phyloP scores from a whole-genome alignment of 2,797 vertebrate species.

The Echeneis naucrates region DNA sequence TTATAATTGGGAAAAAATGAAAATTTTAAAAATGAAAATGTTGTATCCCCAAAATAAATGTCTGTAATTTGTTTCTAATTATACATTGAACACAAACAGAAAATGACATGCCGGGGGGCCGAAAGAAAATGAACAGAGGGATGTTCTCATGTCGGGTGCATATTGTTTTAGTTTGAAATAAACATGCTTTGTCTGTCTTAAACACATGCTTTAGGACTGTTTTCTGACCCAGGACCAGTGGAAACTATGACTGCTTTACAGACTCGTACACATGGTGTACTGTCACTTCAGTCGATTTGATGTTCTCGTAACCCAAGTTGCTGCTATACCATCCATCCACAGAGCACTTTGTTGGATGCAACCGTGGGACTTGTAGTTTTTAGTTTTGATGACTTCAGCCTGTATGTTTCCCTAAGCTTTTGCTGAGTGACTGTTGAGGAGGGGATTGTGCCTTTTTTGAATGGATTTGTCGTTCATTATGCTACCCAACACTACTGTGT shows the following conservation, averaged over 20 bases:
- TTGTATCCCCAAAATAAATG: conserved; percentile 96
- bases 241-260: conserved; percentile 68
- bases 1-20: conserved; percentile 70
- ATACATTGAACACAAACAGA: conserved; percentile 89
- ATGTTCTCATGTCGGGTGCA: conserved; percentile 93
- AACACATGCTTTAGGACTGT: conserved; percentile 98
- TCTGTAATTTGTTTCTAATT: conserved; percentile 96
- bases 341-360: conserved; percentile 76
- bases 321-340: conserved; percentile 76
- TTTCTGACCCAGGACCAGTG: conserved; percentile 86
- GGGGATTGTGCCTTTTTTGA: conserved; percentile 82
- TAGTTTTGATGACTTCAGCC: conserved; percentile 73
- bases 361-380: conserved; percentile 73
- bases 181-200: conserved; percentile 98
- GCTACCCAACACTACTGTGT: conserved; percentile 70
- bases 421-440: conserved; percentile 78
- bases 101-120: conserved; percentile 67
- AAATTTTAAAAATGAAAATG: conserved; percentile 85
- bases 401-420: conserved; percentile 67
- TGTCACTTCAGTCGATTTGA: conserved; percentile 70
- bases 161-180: conserved; percentile 99
- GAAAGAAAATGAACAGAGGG: conserved; percentile 72
- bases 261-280: conserved; percentile 63
- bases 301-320: conserved; percentile 71
- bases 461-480: conserved; percentile 73